Evolutionary conservation across 2,888 invertebrate species (phyloP).

Genomic region (Agrochola lychnidis): DNA sequence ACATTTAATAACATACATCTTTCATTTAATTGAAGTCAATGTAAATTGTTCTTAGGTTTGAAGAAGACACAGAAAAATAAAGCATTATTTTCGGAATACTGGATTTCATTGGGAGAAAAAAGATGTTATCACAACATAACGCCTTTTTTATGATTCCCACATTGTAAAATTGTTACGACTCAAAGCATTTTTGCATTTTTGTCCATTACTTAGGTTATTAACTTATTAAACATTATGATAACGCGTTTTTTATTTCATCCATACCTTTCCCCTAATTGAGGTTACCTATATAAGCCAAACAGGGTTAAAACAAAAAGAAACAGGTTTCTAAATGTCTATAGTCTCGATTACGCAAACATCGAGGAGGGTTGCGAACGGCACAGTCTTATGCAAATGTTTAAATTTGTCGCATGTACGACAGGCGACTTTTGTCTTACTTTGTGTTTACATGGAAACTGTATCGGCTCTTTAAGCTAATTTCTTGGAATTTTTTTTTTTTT

Average conservation of each 20-base stretch:
- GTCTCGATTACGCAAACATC: constrained; percentile 39
- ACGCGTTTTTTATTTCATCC: too few relatives aligned
- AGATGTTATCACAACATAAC: too few relatives aligned
- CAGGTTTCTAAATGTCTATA: constrained; percentile 19
- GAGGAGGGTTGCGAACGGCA: constrained; percentile 13
- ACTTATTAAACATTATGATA: too few relatives aligned
- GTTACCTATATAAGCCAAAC: not conserved
- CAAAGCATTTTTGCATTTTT: too few relatives aligned
- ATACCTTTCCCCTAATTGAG: not conserved
- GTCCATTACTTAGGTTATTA: too few relatives aligned
- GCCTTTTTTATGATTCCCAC: too few relatives aligned
- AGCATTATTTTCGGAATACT: not conserved
- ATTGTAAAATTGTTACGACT: too few relatives aligned
- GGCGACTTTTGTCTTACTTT: constrained; percentile 39
- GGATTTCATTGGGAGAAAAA: not conserved
- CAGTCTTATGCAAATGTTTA: constrained; percentile 55
- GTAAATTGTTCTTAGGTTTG: not conserved
- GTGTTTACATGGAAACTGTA: constrained; percentile 42
- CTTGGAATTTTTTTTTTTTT: constrained; percentile 47
- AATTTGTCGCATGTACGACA: constrained; percentile 56
- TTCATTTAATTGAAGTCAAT: not conserved
- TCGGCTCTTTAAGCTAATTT: constrained; percentile 33
- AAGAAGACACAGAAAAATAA: too few relatives aligned
- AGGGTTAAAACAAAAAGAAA: constrained; percentile 22
- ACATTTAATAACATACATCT: not conserved